Percentiles rank a stretch among this genome's conserved stretches.
These are phyloP conservation scores for Trichomycterus rosablanca DNA, from an alignment of 2,113 vertebrate species.

Conservation along the genomic window DNA sequence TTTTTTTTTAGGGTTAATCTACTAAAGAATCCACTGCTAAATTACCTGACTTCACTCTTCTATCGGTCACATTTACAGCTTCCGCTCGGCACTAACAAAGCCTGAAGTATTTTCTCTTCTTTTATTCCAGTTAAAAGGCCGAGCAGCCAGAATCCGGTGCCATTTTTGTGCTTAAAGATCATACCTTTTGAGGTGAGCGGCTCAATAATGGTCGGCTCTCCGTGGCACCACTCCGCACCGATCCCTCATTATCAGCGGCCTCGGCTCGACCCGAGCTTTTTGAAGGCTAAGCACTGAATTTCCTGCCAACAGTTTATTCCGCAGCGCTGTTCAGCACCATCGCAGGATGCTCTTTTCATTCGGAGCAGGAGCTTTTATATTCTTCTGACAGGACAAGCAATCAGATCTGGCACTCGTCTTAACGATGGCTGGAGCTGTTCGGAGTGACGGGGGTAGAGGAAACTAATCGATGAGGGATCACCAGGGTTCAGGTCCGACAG, in stretches of 20 bases:
- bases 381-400: slow-evolving; percentile 22
- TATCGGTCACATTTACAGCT: too few relatives aligned
- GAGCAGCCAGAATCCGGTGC: too few relatives aligned
- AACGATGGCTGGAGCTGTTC: slow-evolving; percentile 7
- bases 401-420: slow-evolving; percentile 3
- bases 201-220: slow-evolving; percentile 8
- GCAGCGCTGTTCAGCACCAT: neutral
- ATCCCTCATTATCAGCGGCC: slow-evolving; percentile 30
- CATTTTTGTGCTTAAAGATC: slow-evolving; percentile 11
- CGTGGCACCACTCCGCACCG: slow-evolving; percentile 13
- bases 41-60: too few relatives aligned
- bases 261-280: neutral
- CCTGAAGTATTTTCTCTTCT: too few relatives aligned
- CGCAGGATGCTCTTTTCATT: slow-evolving; percentile 6
- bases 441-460: slow-evolving; percentile 9
- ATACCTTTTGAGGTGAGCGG: slow-evolving; percentile 14
- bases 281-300: neutral
- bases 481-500: neutral
- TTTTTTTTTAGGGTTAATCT: too few relatives aligned
- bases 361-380: neutral
- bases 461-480: slow-evolving; percentile 10
- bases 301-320: neutral
- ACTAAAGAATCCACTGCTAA: too few relatives aligned
- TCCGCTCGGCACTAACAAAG: too few relatives aligned
- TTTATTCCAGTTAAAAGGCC: too few relatives aligned